Conservation (phyloP, 2,113 vertebrate species). For the Gnathonemus echidnorhynchus region DNA sequence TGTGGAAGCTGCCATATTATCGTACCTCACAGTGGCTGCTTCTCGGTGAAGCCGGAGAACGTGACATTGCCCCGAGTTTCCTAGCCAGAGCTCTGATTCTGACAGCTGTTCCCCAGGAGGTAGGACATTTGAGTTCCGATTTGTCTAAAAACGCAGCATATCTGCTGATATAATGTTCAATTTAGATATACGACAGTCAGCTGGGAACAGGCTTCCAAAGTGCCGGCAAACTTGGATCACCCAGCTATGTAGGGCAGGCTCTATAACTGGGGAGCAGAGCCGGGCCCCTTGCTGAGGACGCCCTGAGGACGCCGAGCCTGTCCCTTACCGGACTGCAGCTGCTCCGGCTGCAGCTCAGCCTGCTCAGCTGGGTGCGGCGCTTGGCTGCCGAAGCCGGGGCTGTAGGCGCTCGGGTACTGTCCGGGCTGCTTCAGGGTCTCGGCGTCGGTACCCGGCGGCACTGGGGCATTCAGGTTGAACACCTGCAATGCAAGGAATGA, state of each 20-base stretch:
- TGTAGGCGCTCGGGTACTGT: constrained; percentile 84
- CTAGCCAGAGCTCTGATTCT: not conserved
- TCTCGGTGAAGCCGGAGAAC: not conserved
- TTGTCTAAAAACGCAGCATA: not conserved
- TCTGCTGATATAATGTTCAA: not conserved
- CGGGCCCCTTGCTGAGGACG: not conserved
- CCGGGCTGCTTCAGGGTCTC: constrained; percentile 82
- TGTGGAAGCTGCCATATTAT: not conserved
- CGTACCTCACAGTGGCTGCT: not conserved
- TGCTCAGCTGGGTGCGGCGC: constrained; percentile 76
- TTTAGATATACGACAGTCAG: not conserved
- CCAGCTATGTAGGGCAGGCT: not conserved
- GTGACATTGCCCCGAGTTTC: not conserved
- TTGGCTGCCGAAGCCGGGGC: constrained; percentile 79
- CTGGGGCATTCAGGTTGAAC: constrained; percentile 92
- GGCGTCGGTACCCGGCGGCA: constrained; percentile 82
- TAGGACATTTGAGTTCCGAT: not conserved
- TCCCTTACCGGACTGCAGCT: constrained; percentile 82
- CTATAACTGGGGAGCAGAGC: not conserved
- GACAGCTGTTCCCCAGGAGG: not conserved
- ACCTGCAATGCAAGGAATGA: constrained; percentile 61
- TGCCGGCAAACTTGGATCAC: too few relatives aligned
- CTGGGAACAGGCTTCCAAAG: too few relatives aligned
- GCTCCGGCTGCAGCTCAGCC: constrained; percentile 83
- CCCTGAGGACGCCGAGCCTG: not conserved